phyloP scores from a whole-genome alignment of 2,797 vertebrate genomes.

The Lateolabrax maculatus region DNA sequence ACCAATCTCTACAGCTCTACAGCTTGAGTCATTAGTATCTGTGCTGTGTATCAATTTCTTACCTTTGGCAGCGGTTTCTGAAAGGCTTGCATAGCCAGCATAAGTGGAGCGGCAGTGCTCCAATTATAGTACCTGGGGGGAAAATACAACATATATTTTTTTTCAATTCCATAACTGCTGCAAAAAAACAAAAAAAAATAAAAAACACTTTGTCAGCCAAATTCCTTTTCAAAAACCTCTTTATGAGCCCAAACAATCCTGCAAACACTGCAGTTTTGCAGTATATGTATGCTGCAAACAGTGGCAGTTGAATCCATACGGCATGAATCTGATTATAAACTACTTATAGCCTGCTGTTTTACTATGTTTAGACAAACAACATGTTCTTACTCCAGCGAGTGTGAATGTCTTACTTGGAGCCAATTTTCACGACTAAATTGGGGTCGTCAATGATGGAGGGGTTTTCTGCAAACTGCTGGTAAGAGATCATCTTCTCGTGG shows the following conservation, averaged over 20 bases:
- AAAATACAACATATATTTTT: conserved; percentile 41
- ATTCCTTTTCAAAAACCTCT: background rate
- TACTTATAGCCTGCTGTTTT: background rate
- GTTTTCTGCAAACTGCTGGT: conserved; percentile 95
- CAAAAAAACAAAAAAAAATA: too few relatives aligned
- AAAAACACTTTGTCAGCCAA: conserved; percentile 5
- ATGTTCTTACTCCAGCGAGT: background rate
- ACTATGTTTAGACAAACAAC: background rate
- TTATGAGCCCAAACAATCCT: background rate
- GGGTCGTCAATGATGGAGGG: conserved; percentile 97
- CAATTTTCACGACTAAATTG: conserved; percentile 96
- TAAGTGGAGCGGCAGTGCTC: conserved; percentile 94
- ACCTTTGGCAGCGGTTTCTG: conserved; percentile 99
- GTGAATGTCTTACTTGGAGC: conserved; percentile 90
- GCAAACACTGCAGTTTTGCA: background rate
- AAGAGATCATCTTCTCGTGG: conserved; percentile 91
- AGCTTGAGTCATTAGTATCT: conserved; percentile 20
- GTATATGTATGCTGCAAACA: background rate
- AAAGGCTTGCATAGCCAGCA: conserved; percentile 97
- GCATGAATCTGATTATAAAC: background rate
- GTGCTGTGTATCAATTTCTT: conserved; percentile 65
- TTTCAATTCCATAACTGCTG: conserved; percentile 11
- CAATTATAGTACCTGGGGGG: conserved; percentile 94
- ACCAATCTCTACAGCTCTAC: background rate
- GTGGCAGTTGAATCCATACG: background rate